A percentile compares a stretch with the other conserved stretches of the same genome.
Conservation (phyloP, 2,113 vertebrate genomes). For the Sialia sialis region DNA sequence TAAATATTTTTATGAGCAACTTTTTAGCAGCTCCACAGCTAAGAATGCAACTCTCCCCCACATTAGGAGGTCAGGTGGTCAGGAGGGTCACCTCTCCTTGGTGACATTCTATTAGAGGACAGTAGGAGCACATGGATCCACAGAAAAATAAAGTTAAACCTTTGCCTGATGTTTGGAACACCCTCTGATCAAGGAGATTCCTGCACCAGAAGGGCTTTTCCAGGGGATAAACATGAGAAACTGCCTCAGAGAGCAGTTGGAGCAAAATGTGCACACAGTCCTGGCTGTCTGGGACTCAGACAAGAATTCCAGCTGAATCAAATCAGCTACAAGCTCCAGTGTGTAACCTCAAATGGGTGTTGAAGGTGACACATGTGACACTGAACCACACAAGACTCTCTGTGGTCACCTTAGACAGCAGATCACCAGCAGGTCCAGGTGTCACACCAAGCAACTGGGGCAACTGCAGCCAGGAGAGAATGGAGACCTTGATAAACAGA, state of each 20-base stretch:
- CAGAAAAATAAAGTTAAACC: neutral
- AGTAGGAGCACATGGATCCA: neutral
- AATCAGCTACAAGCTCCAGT: neutral
- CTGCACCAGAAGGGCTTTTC: neutral
- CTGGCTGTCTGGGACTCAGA: neutral
- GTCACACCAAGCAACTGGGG: neutral
- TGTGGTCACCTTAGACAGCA: neutral
- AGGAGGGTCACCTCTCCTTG: neutral
- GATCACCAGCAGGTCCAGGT: accelerated
- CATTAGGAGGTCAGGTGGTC: neutral
- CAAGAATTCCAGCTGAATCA: neutral
- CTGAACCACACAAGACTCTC: neutral
- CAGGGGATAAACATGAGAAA: neutral
- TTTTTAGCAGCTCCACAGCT: neutral
- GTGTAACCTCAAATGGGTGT: neutral
- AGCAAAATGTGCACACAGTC: neutral
- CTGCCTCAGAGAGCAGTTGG: neutral
- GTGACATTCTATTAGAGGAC: neutral
- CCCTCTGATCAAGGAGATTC: neutral
- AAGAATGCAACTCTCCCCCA: neutral
- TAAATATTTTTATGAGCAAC: neutral
- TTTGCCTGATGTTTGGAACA: neutral
- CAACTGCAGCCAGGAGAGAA: neutral
- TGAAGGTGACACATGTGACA: neutral
- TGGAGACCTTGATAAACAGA: neutral